These are phyloP conservation scores for Orchestia grillus DNA, from an alignment of 1,140 invertebrate species.

Conservation along the genomic window DNA sequence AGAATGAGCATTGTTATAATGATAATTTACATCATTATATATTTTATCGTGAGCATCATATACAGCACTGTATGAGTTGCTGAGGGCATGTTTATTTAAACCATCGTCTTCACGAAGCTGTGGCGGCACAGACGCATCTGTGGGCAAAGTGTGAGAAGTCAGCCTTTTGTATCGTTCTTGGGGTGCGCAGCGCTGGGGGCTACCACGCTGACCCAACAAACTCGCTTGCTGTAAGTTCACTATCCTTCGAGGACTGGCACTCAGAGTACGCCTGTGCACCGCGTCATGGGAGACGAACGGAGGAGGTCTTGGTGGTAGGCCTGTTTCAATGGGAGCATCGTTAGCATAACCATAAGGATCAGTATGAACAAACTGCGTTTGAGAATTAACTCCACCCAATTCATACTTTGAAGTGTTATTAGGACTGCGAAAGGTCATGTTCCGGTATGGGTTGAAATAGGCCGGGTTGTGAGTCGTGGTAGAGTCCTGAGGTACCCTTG, in stretches of 20 bases:
- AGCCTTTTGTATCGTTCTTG: not conserved
- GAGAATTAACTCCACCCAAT: not conserved
- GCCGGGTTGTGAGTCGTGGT: not conserved
- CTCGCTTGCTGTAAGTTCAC: not conserved
- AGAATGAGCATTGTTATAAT: not conserved
- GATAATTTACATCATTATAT: not conserved
- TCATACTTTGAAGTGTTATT: not conserved
- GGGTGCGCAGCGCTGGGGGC: not conserved
- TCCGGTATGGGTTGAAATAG: not conserved
- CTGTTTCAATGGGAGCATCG: not conserved
- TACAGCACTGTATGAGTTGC: slow-evolving; percentile 2
- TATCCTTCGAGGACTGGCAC: slow-evolving; percentile 15
- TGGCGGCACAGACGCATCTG: not conserved
- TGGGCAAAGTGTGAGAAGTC: not conserved
- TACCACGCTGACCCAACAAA: not conserved
- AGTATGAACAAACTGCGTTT: not conserved
- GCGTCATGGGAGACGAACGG: not conserved
- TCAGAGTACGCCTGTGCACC: slow-evolving; percentile 22
- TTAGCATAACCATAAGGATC: not conserved
- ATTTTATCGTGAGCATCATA: not conserved
- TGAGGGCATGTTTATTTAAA: not conserved
- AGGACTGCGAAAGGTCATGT: slow-evolving; percentile 6
- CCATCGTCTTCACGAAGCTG: not conserved
- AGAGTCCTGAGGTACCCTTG: not conserved
- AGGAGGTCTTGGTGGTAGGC: slow-evolving; percentile 47